phyloP scores from a whole-genome alignment of 2,888 invertebrate genomes.

The Noctua pronuba region DNA sequence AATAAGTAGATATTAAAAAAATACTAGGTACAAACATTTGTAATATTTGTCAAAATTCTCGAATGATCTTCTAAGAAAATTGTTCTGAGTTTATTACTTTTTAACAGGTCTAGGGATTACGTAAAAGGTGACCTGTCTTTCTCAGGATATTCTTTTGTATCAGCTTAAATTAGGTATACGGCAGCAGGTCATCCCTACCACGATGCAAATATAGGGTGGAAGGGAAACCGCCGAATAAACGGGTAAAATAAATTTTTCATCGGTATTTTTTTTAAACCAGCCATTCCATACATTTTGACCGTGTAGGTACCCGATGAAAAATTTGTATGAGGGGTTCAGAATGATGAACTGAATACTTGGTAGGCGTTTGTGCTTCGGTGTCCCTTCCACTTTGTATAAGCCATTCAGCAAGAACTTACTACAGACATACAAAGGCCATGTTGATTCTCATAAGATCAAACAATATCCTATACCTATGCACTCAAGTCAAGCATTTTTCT shows the following conservation, averaged over 20 bases:
- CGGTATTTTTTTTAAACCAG: too few relatives aligned
- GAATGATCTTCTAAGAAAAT: not conserved
- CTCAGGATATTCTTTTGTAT: not conserved
- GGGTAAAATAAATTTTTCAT: too few relatives aligned
- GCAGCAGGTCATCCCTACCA: not conserved
- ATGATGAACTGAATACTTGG: too few relatives aligned
- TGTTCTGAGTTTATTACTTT: not conserved
- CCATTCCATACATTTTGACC: too few relatives aligned
- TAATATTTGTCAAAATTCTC: not conserved
- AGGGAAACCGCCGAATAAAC: too few relatives aligned
- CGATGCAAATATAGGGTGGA: not conserved
- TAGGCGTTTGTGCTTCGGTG: too few relatives aligned
- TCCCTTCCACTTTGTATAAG: not conserved
- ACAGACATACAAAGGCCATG: not conserved
- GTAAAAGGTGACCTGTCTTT: too few relatives aligned
- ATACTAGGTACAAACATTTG: not conserved
- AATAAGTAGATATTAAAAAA: not conserved
- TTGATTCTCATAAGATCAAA: not conserved
- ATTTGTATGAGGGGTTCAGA: too few relatives aligned
- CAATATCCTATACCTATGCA: not conserved
- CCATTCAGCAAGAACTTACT: not conserved
- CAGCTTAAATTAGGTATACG: too few relatives aligned
- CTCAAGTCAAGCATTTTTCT: not conserved
- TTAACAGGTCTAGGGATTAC: not conserved
- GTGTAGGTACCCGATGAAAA: too few relatives aligned